Conservation (phyloP, 2,797 vertebrate species). For the Anableps anableps region DNA sequence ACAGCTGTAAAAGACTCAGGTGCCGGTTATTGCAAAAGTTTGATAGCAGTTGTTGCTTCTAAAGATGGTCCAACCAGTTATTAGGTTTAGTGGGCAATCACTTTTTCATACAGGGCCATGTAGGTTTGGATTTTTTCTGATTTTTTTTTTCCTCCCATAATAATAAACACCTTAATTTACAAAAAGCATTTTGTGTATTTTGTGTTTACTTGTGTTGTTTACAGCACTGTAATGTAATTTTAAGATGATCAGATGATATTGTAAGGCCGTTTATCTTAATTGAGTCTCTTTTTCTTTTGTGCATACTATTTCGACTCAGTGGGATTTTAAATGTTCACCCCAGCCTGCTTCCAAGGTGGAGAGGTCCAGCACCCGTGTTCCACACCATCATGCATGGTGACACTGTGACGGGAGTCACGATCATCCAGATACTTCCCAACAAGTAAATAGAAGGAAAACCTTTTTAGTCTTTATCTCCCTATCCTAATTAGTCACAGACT, state of each 20-base stretch:
- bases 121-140: no score
- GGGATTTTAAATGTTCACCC: constrained; percentile 94
- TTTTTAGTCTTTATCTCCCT: background rate
- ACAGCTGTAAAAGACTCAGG: no score
- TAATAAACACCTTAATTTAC: no score
- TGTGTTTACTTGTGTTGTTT: no score
- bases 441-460: constrained; percentile 72
- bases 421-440: constrained; percentile 94
- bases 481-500: background rate
- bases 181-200: no score
- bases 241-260: background rate
- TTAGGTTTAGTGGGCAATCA: no score
- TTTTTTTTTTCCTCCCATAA: no score
- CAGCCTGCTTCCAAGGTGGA: constrained; percentile 93
- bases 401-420: constrained; percentile 86
- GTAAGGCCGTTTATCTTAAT: background rate
- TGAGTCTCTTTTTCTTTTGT: background rate
- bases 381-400: constrained; percentile 92
- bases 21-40: no score
- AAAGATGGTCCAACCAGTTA: no score
- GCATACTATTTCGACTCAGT: constrained; percentile 66
- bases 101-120: no score
- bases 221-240: no score
- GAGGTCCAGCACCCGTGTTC: constrained; percentile 91
- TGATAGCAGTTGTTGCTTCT: no score